Evolutionary conservation across 2,797 vertebrate species (phyloP).

Genomic region (Allobates femoralis): DNA sequence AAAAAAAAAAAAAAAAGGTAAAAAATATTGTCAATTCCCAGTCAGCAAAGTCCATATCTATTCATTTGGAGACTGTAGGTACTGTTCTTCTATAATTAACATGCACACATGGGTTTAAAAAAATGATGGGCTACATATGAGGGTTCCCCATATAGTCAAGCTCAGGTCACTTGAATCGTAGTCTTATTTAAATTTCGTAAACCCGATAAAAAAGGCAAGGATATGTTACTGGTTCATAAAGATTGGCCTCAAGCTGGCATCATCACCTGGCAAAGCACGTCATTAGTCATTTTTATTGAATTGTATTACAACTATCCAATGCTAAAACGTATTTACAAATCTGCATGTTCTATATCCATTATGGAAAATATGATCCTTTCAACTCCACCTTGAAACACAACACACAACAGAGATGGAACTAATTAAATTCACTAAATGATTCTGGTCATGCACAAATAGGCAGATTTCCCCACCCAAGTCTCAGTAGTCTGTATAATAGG

Average conservation of each 20-base stretch:
- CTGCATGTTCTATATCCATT: constrained; percentile 13
- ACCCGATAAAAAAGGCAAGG: neutral
- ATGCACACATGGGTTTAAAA: no score
- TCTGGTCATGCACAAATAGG: constrained; percentile 1
- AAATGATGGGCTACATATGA: no score
- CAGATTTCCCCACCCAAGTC: neutral
- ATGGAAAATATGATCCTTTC: constrained; percentile 34
- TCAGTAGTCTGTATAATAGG: neutral
- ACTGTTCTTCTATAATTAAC: no score
- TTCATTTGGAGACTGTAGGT: no score
- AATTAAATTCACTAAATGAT: constrained; percentile 31
- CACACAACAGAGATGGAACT: constrained; percentile 24
- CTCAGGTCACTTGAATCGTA: no score
- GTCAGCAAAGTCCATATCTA: no score
- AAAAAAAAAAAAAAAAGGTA: no score
- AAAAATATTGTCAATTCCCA: no score
- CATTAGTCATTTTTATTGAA: neutral
- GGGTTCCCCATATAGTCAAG: no score
- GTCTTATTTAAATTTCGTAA: no score
- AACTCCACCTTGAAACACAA: constrained; percentile 2
- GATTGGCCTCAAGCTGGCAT: neutral
- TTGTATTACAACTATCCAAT: neutral
- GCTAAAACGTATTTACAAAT: constrained; percentile 7
- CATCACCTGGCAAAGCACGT: neutral
- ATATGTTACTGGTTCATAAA: neutral